A percentile compares a stretch with the other conserved stretches of the same genome.
Evolutionary conservation across 2,797 vertebrate genomes (phyloP).

Genomic region (Smutsia gigantea): DNA sequence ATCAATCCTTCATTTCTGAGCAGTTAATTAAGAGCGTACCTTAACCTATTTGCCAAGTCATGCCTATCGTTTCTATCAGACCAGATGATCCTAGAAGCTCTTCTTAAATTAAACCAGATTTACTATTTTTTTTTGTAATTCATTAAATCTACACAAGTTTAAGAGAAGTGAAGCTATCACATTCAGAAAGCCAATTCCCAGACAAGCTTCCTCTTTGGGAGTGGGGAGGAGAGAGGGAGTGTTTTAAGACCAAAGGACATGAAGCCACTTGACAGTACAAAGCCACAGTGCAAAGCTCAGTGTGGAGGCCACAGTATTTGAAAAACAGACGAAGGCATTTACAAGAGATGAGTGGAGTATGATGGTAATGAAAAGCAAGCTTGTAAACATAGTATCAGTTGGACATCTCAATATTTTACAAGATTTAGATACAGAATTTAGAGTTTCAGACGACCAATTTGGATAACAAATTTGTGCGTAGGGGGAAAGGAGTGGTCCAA

Average conservation of each 20-base stretch:
- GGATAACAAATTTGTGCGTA: not conserved
- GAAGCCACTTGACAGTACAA: not conserved
- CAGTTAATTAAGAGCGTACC: constrained; percentile 10
- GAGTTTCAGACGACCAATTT: not conserved
- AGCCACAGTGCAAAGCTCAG: not conserved
- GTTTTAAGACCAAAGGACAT: not conserved
- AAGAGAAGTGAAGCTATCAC: not conserved
- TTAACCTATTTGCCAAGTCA: not conserved
- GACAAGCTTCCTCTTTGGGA: not conserved
- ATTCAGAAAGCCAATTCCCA: not conserved
- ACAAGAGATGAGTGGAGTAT: not conserved
- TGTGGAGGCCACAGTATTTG: not conserved
- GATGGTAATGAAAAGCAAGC: not conserved
- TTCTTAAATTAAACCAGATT: not conserved
- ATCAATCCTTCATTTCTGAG: not conserved
- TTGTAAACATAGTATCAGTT: not conserved
- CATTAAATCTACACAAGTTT: not conserved
- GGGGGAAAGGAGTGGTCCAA: not conserved
- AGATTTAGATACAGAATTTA: not conserved
- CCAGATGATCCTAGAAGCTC: not conserved
- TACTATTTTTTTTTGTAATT: not conserved
- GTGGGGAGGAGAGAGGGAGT: not conserved
- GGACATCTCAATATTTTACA: not conserved
- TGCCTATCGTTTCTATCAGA: not conserved
- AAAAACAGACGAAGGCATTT: not conserved